Conservation (phyloP, 2,113 vertebrate species). For the Fulmarus glacialis region DNA sequence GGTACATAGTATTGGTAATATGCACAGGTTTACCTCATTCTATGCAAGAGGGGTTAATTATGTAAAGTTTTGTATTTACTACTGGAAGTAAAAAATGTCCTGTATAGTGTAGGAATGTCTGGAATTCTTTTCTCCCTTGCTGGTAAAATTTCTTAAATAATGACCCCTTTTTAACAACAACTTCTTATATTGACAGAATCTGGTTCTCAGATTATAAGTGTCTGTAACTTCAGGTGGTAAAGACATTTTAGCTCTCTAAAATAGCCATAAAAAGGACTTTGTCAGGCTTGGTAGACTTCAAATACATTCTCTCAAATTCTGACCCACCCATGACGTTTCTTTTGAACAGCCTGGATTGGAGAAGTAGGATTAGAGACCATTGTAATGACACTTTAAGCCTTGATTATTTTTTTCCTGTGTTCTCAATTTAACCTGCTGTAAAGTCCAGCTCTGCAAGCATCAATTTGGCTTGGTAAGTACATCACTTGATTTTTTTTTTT, state of each 20-base stretch:
- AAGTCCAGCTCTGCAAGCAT: conserved; percentile 4
- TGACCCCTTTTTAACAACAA: conserved; percentile 58
- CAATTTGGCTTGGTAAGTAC: conserved; percentile 15
- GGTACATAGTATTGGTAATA: conserved; percentile 76
- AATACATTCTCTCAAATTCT: conserved; percentile 51
- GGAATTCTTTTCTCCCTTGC: conserved; percentile 58
- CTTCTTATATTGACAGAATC: conserved; percentile 59
- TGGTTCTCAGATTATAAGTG: conserved; percentile 52
- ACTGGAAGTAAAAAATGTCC: conserved; percentile 77
- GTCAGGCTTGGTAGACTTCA: conserved; percentile 66
- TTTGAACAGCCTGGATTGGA: background rate
- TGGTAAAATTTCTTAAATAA: conserved; percentile 69
- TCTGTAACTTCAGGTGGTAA: conserved; percentile 65
- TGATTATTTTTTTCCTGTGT: background rate
- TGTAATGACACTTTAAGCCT: conserved; percentile 21
- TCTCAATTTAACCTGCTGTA: background rate
- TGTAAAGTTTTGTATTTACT: conserved; percentile 82
- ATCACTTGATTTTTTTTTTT: background rate
- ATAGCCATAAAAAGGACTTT: conserved; percentile 53
- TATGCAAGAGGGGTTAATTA: conserved; percentile 83
- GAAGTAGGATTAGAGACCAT: background rate
- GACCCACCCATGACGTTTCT: background rate
- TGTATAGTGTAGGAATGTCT: conserved; percentile 79
- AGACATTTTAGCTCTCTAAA: conserved; percentile 22
- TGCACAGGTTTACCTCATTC: conserved; percentile 86